phyloP scores from a whole-genome alignment of 2,113 vertebrate genomes.

The Sprattus sprattus region DNA sequence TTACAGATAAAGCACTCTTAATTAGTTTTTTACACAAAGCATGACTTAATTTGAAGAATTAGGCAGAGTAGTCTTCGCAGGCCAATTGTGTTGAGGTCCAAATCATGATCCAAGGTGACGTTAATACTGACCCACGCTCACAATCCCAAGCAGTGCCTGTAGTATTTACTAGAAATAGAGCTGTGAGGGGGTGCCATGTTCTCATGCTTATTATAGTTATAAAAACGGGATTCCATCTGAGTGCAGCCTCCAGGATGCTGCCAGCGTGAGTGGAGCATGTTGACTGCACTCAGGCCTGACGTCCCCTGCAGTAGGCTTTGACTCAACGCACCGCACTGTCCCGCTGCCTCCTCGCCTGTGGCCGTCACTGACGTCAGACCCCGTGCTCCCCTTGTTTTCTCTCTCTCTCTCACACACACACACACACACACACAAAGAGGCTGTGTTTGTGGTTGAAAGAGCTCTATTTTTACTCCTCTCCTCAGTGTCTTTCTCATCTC shows the following conservation, averaged over 20 bases:
- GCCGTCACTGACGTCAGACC: neutral
- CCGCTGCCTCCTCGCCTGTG: neutral
- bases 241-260: neutral
- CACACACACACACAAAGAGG: neutral
- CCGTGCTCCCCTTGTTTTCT: neutral
- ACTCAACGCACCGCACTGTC: neutral
- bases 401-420: neutral
- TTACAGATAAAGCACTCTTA: neutral
- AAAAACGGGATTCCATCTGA: neutral
- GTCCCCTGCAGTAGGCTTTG: slow-evolving; percentile 10
- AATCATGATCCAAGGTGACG: neutral
- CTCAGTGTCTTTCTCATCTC: slow-evolving; percentile 15
- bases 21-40: neutral
- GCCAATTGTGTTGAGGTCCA: neutral
- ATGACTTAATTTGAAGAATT: neutral
- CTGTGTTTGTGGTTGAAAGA: slow-evolving; percentile 2
- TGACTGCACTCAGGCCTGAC: neutral
- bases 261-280: neutral
- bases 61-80: no score
- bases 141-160: neutral
- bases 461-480: slow-evolving; percentile 39
- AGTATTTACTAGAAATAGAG: neutral
- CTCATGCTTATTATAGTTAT: neutral
- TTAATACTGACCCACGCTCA: neutral
- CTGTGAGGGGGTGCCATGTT: neutral